These are phyloP conservation scores for Drosophila biarmipes DNA, from an alignment of 1,140 invertebrate species.

Conservation along the genomic window DNA sequence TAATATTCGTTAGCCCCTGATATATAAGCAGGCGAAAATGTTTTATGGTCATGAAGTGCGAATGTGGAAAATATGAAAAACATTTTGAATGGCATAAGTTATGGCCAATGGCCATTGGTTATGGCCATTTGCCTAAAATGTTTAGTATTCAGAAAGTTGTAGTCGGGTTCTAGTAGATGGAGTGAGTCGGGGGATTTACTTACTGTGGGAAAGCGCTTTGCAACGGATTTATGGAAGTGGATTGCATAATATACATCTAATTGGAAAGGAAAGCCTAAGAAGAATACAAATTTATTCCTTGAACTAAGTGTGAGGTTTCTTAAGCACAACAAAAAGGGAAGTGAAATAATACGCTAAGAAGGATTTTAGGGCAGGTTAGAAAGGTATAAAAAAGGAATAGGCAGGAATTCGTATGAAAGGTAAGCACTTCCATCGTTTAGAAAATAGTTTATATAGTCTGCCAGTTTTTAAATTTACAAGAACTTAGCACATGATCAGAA, in stretches of 20 bases:
- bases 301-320: not conserved
- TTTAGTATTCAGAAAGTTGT: constrained; percentile 33
- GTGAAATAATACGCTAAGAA: not conserved
- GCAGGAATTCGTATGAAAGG: no score
- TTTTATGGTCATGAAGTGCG: constrained; percentile 81
- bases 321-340: not conserved
- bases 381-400: not conserved
- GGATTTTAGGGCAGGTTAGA: not conserved
- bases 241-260: constrained; percentile 33
- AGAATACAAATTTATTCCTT: not conserved
- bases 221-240: constrained; percentile 39
- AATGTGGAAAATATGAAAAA: constrained; percentile 78
- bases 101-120: constrained; percentile 52
- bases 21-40: constrained; percentile 61
- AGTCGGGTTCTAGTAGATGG: not conserved
- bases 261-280: constrained; percentile 1
- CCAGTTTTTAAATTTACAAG: no score
- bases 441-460: no score
- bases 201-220: constrained; percentile 5
- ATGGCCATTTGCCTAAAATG: constrained; percentile 54
- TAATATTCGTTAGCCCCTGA: constrained; percentile 66
- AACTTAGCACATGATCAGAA: no score
- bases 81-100: constrained; percentile 62
- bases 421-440: no score
- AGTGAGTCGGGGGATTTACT: constrained; percentile 1